Base-by-base conservation (phyloP, 2,888 invertebrate genomes). In the Diaperis boleti region DNA sequence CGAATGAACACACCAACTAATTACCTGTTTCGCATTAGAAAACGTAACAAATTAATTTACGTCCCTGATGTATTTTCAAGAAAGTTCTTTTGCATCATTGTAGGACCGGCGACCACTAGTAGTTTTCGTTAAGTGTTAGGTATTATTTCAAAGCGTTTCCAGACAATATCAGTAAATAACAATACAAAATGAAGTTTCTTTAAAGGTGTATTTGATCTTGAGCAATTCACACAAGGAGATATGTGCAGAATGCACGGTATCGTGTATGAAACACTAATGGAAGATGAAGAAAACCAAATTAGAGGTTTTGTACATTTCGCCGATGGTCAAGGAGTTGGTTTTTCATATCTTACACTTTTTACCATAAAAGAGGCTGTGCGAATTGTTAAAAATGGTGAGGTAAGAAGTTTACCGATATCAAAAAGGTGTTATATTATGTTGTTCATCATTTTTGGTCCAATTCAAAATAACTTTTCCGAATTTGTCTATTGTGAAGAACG, bases 361-460 rank as follows among this genome's bases (percentile, higher is more conserved):
- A 90, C 91, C 1, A 92, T 91, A 2, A 89, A 86, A 67, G 92
- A 92, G 77, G 90, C 92, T 26, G 90, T 91, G 13, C 85, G 91
- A 71, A 91, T 92, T 67, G 91, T 91, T 2, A 92, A 91, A 79
- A 92, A 92, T 76, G 91, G 91, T 76, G 91, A 92, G 87, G 91
- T 91, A 76, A 78, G 70, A 33, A 35, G 3, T 6, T 0, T 31
- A 7, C n/a, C 10, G 8, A 3, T 1, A 7, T 4, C 31, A 31
- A 20, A 20, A 20, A 8, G 5, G 7, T 31, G 3, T 7, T 1
- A 10, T 26, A 26, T 22, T 4, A n/a, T n/a, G n/a, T n/a, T n/a
- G n/a, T n/a, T n/a, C n/a, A n/a, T n/a, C n/a, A n/a, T n/a, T n/a
- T n/a, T n/a, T n/a, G n/a, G n/a, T n/a, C n/a, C n/a, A n/a, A n/a